Conservation (phyloP, 2,888 invertebrate species). For the Acronicta psi region DNA sequence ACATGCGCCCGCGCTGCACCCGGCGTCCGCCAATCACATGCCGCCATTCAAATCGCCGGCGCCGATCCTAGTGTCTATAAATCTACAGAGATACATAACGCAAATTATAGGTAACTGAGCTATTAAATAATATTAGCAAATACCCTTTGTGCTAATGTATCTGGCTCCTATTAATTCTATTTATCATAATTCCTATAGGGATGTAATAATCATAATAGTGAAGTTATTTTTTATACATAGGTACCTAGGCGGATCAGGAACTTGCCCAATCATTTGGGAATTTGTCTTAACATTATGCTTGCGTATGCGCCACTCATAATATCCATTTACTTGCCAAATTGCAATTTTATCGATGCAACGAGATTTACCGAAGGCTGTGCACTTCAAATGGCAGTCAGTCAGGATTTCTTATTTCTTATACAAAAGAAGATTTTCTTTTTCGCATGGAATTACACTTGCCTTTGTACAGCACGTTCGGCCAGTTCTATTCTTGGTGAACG, state of each 20-base stretch:
- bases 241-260: too few species aligned
- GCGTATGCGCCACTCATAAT: too few species aligned
- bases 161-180: conserved; percentile 50
- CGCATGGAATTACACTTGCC: not conserved
- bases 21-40: conserved; percentile 83
- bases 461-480: not conserved
- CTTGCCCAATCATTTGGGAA: too few species aligned
- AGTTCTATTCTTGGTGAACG: not conserved
- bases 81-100: conserved; percentile 70
- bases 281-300: too few species aligned
- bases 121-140: conserved; percentile 79
- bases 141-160: conserved; percentile 69
- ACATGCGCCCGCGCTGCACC: conserved; percentile 77
- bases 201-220: conserved; percentile 12
- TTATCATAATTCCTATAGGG: conserved; percentile 39
- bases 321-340: too few species aligned
- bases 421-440: too few species aligned
- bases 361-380: too few species aligned
- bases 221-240: too few species aligned
- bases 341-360: too few species aligned
- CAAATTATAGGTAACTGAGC: conserved; percentile 73
- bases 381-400: not conserved
- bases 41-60: conserved; percentile 84
- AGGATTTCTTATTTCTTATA: too few species aligned
- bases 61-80: conserved; percentile 78